Percentiles rank a stretch among this genome's conserved stretches.
These are phyloP conservation scores for Chymomyza fuscimana DNA, from an alignment of 2,888 invertebrate genomes.

Conservation along the genomic window DNA sequence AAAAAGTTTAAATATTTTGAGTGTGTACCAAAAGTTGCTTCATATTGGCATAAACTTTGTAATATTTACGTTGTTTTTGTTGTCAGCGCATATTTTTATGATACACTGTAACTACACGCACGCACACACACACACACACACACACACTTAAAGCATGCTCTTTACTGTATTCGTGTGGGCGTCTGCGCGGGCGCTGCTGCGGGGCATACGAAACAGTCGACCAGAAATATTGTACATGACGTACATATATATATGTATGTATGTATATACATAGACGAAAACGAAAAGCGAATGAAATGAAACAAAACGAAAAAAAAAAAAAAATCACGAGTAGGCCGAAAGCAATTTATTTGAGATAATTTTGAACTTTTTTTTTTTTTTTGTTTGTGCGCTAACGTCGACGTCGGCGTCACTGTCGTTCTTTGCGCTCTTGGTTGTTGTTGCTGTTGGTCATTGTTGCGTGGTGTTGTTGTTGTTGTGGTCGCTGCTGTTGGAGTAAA, in stretches of 20 bases:
- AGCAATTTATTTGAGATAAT: constrained; percentile 68
- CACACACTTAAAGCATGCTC: constrained; percentile 28
- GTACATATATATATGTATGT: constrained; percentile 31
- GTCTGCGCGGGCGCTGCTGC: constrained; percentile 21
- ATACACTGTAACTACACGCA: constrained; percentile 10
- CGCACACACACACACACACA: constrained; percentile 22
- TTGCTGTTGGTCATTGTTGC: constrained; percentile 14
- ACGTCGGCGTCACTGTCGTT: constrained; percentile 8
- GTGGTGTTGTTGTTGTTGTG: constrained; percentile 26
- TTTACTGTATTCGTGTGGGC: constrained; percentile 41
- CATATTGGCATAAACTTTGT: no score
- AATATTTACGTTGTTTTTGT: no score
- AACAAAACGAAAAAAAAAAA: constrained; percentile 32
- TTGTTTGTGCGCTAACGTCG: background rate
- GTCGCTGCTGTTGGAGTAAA: constrained; percentile 31
- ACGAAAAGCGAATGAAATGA: constrained; percentile 26
- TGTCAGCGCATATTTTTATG: no score
- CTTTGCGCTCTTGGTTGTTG: background rate
- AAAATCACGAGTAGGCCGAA: constrained; percentile 74
- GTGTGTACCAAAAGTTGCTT: no score
- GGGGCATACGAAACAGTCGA: constrained; percentile 23
- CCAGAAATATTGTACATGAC: constrained; percentile 53
- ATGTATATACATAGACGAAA: constrained; percentile 30
- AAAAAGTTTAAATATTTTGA: no score
- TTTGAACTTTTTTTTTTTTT: constrained; percentile 20